These are phyloP conservation scores for Adoxophyes honmai DNA, from an alignment of 1,140 invertebrate species.

Conservation along the genomic window DNA sequence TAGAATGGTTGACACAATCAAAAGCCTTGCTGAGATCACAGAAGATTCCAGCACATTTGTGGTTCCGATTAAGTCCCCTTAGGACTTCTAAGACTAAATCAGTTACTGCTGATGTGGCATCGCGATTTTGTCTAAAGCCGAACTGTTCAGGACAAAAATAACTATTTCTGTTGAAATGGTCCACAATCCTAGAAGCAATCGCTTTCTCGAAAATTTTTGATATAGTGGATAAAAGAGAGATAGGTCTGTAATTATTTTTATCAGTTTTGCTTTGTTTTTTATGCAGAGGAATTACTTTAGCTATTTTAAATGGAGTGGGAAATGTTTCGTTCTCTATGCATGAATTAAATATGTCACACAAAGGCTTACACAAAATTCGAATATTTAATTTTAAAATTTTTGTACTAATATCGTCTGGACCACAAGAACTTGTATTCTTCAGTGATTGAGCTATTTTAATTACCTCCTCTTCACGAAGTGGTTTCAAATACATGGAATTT, in stretches of 20 bases:
- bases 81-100: neutral
- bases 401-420: neutral
- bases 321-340: neutral
- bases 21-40: neutral
- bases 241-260: conserved; percentile 3
- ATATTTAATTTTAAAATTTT: neutral
- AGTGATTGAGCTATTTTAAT: neutral
- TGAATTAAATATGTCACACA: neutral
- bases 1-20: neutral
- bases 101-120: neutral
- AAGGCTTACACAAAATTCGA: neutral
- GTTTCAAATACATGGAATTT: conserved; percentile 4
- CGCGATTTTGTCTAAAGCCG: neutral
- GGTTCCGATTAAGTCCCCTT: neutral
- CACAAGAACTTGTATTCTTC: conserved; percentile 6
- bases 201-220: neutral
- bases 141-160: neutral
- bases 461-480: neutral
- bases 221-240: neutral
- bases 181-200: neutral
- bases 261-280: neutral
- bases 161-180: neutral
- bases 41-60: neutral
- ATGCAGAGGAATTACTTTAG: neutral
- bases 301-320: neutral